Conservation (phyloP, 1,140 invertebrate species). For the Papilio polyxenes region DNA sequence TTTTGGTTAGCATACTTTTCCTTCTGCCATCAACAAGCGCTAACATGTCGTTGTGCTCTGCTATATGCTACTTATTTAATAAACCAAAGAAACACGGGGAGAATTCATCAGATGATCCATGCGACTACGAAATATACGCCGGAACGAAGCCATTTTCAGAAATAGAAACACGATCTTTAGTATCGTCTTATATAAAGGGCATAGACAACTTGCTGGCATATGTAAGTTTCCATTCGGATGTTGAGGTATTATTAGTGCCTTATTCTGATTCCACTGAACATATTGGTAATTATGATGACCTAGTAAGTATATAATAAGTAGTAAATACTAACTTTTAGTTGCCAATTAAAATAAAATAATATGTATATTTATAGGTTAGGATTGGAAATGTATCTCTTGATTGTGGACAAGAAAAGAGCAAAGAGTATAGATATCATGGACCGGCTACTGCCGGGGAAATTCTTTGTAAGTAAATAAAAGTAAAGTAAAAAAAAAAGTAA, state of each 20-base stretch:
- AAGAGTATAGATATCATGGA: conserved; percentile 53
- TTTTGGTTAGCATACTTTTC: background rate
- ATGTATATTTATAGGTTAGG: conserved; percentile 49
- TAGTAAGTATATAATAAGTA: conserved; percentile 51
- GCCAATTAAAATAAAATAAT: background rate
- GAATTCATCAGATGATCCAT: conserved; percentile 61
- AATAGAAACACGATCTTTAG: conserved; percentile 63
- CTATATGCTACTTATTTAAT: background rate
- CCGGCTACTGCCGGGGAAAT: conserved; percentile 68
- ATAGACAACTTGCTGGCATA: conserved; percentile 62
- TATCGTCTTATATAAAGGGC: conserved; percentile 58
- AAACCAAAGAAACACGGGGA: conserved; percentile 49
- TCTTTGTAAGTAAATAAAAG: conserved; percentile 61
- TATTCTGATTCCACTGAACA: conserved; percentile 69
- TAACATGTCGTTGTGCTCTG: too few species aligned
- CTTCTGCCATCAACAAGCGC: background rate
- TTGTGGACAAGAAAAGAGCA: conserved; percentile 61
- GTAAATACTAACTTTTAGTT: too few species aligned
- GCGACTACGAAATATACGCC: conserved; percentile 65
- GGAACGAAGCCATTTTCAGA: conserved; percentile 70
- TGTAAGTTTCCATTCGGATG: conserved; percentile 60
- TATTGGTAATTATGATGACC: conserved; percentile 69
- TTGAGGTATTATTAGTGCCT: conserved; percentile 63
- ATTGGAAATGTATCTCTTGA: conserved; percentile 64
- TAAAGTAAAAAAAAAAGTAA: too few species aligned